A percentile compares a stretch with the other conserved stretches of the same genome.
Evolutionary conservation across 2,888 invertebrate genomes (phyloP).

Genomic region (Latheticus oryzae): DNA sequence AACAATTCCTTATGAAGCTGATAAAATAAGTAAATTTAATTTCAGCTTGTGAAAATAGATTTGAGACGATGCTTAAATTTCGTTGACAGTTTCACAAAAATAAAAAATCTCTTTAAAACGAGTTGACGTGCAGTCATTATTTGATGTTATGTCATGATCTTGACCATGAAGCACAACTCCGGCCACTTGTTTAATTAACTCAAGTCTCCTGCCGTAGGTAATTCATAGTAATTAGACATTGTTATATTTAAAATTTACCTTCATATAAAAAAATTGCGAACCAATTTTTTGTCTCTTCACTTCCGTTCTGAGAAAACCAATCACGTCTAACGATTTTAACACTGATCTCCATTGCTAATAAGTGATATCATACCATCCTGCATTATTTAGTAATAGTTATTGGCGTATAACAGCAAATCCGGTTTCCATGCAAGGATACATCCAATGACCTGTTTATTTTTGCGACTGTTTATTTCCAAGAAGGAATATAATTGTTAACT

Average conservation of each 20-base stretch:
- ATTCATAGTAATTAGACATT: constrained; percentile 28
- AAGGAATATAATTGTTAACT: constrained; percentile 8
- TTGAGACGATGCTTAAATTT: too few species aligned
- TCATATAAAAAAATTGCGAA: too few species aligned
- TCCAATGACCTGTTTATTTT: constrained; percentile 33
- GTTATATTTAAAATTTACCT: too few species aligned
- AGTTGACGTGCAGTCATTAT: constrained; percentile 24
- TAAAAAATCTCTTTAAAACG: constrained; percentile 20
- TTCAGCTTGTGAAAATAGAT: too few species aligned
- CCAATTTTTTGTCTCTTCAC: too few species aligned
- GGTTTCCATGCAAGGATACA: constrained; percentile 37
- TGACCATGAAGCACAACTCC: constrained; percentile 36
- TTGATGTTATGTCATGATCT: constrained; percentile 30
- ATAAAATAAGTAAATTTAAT: too few species aligned
- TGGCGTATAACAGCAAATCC: constrained; percentile 35
- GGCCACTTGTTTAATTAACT: constrained; percentile 34
- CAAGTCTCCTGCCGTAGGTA: constrained; percentile 21
- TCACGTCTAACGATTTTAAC: too few species aligned
- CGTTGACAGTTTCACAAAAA: constrained; percentile 20
- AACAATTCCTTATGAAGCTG: too few species aligned
- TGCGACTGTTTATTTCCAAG: constrained; percentile 36
- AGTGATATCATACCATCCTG: constrained; percentile 36
- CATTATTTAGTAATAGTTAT: constrained; percentile 28
- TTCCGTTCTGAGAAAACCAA: too few species aligned
- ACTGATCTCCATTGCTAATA: too few species aligned